Percentiles rank a stretch among this genome's conserved stretches.
phyloP scores from a whole-genome alignment of 2,113 vertebrate genomes.

The Hippocampus comes region DNA sequence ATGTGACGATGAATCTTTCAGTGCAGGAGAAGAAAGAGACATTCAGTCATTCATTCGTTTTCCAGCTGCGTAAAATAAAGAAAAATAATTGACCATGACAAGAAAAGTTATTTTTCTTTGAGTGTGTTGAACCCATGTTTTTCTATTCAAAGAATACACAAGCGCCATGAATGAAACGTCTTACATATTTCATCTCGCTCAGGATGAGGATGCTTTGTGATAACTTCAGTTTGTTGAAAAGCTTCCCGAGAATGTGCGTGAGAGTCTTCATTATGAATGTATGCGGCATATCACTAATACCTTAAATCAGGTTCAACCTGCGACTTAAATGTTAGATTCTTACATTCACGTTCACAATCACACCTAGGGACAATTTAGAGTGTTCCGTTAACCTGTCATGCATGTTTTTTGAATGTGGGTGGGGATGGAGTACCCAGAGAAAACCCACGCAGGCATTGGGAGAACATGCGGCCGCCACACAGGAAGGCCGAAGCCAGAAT shows the following conservation, averaged over 20 bases:
- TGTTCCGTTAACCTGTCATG: too few relatives aligned
- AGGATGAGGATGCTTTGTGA: neutral
- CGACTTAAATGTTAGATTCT: neutral
- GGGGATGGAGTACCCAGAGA: too few relatives aligned
- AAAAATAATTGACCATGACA: neutral
- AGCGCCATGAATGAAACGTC: neutral
- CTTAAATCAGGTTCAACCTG: conserved; percentile 14
- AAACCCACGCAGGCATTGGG: too few relatives aligned
- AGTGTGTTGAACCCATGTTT: neutral
- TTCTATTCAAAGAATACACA: neutral
- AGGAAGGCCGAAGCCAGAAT: too few relatives aligned
- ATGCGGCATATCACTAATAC: conserved; percentile 5
- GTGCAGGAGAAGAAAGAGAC: neutral
- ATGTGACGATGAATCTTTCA: neutral
- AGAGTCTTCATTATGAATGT: conserved; percentile 1
- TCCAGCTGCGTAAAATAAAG: conserved; percentile 10
- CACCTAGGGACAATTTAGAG: too few relatives aligned
- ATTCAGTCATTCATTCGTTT: neutral
- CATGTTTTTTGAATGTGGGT: neutral
- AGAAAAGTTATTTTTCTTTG: neutral
- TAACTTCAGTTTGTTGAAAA: neutral
- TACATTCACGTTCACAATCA: neutral
- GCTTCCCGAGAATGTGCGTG: neutral
- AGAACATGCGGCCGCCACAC: too few relatives aligned
- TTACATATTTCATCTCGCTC: neutral